Evolutionary conservation across 1,140 invertebrate species (phyloP), one percentile per base, ranked within the genome.

Genomic region (Pomacea maculata): DNA sequence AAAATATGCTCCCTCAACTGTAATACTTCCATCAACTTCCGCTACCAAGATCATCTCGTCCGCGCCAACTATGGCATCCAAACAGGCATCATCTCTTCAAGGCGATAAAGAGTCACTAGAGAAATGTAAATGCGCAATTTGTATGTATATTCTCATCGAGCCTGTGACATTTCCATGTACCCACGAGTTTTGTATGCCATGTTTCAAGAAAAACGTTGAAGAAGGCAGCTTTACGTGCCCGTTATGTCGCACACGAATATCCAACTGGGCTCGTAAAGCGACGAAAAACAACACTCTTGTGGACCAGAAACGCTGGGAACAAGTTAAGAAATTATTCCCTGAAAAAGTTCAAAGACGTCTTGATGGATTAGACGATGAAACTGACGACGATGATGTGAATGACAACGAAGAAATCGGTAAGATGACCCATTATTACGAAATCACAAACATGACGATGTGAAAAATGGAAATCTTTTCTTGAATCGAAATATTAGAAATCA

Each of bases 141-240:
- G 95, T 90, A 92, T 95, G 85, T 94, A 93, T 81, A 94, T 96
- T 83, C 91, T 95, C 83, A 94, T 95, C 75, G 94, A 96, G 91
- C 95, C 95, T 78, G 95, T 96, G 82, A 94, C 94, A 4, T 92
- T 96, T 90, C 95, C 95, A 34, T 96, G 95, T 89, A 93, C 93
- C 84, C 95, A 96, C 92, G 93, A 93, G 87, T 94, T 96, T 87
- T 96, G 95, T 90, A 92, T 94, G 80, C 87, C 92, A 61, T 96
- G 95, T 91, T 95, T 96, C 85, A 94, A 94, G 86, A 93, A 94
- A 77, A 95, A 94, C 85, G 93, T 95, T 83, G 93, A 95, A 90
- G 94, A 95, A 91, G 94, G 95, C 89, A 95, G 94, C 89, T 92
- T 96, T 83, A 93, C 92, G 85, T 96, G 95, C 92, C 95, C 95